These are phyloP conservation scores for Apodemia zela DNA, from an alignment of 2,888 invertebrate species.

Conservation along the genomic window DNA sequence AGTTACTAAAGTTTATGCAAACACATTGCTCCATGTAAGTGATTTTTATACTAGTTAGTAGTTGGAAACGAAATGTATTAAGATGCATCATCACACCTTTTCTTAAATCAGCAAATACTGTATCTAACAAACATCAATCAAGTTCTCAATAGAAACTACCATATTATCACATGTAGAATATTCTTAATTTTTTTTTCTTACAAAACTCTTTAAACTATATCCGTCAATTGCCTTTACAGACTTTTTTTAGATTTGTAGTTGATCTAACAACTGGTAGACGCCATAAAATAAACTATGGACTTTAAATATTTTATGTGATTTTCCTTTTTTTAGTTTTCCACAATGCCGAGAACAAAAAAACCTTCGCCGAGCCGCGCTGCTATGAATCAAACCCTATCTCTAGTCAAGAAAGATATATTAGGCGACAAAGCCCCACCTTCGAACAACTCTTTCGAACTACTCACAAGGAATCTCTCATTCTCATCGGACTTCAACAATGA, in stretches of 20 bases:
- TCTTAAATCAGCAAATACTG: too few species aligned
- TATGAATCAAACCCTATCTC: slow-evolving; percentile 62
- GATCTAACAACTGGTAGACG: background rate
- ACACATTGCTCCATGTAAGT: too few species aligned
- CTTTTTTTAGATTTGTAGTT: too few species aligned
- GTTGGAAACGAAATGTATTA: too few species aligned
- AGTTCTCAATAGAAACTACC: too few species aligned
- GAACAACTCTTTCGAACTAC: slow-evolving; percentile 67
- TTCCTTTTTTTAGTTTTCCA: slow-evolving; percentile 77
- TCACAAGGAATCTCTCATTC: slow-evolving; percentile 71
- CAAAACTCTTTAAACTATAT: background rate
- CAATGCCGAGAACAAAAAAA: slow-evolving; percentile 81
- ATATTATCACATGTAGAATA: too few species aligned
- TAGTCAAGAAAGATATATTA: slow-evolving; percentile 69
- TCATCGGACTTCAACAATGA: slow-evolving; percentile 74
- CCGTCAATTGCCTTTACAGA: background rate
- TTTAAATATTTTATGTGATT: background rate
- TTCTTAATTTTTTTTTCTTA: background rate
- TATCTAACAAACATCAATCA: too few species aligned
- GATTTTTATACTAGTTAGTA: too few species aligned
- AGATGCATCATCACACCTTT: too few species aligned
- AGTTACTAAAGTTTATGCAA: too few species aligned
- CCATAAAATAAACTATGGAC: background rate
- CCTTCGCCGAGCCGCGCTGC: slow-evolving; percentile 64
- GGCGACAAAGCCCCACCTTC: slow-evolving; percentile 52